Conservation (phyloP, 2,113 vertebrate genomes). For the Aspiorhynchus laticeps region DNA sequence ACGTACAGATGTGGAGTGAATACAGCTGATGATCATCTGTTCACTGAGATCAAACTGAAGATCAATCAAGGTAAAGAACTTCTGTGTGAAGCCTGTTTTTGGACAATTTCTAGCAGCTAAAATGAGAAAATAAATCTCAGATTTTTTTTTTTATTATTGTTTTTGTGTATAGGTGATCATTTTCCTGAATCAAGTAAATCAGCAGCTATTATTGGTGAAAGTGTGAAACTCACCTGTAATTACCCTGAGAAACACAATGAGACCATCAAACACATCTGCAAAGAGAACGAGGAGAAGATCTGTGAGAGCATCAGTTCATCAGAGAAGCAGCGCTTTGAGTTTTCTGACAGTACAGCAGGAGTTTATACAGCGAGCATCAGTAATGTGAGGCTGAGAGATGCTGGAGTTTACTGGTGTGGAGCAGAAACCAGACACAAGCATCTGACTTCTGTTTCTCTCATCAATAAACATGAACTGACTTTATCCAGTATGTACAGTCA, state of each 20-base stretch:
- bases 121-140: background rate
- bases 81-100: background rate
- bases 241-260: background rate
- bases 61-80: background rate
- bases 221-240: background rate
- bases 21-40: background rate
- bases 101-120: background rate
- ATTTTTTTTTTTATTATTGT: no score
- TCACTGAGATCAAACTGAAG: background rate
- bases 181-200: background rate
- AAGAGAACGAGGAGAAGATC: background rate
- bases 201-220: background rate
- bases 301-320: slow-evolving; percentile 17
- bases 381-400: slow-evolving; percentile 28
- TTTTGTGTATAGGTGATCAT: background rate
- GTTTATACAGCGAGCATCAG: slow-evolving; percentile 51
- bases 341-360: slow-evolving; percentile 6
- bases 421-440: background rate
- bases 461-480: slow-evolving; percentile 35
- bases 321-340: background rate
- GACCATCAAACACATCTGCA: background rate
- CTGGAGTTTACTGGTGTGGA: slow-evolving; percentile 54
- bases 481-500: slow-evolving; percentile 37
- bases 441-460: background rate
- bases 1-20: slow-evolving; percentile 9